Base-by-base conservation (phyloP, 2,888 invertebrate genomes). In the Brachylomia viminalis region DNA sequence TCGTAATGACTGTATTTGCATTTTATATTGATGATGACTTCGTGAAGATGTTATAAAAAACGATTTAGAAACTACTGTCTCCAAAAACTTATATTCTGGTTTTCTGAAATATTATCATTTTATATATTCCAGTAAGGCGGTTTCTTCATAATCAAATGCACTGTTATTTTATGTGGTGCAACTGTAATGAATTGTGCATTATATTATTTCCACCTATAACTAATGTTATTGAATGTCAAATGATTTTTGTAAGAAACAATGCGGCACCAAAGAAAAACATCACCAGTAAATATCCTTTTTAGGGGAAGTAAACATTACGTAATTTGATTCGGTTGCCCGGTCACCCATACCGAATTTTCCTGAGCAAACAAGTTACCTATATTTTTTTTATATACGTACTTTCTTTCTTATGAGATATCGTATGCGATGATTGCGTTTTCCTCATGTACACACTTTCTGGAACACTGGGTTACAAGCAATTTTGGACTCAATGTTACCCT, bases 1-100 rank as follows among this genome's bases (percentile, higher is more conserved):
- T 17, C 0, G 20, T 75, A 67, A 72, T 77, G 59, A 79, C 38
- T 69, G 75, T 66, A 83, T 86, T 87, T 79, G 58, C 61, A 79
- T 83, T 75, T 64, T 69, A 61, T 59, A 42, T 66, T 84, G 72
- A 66, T 84, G 72, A 66, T 58, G 54, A 27, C 23, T 64, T 71
- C 5, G 33, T 66, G 56, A 45, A 8, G 47, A 47, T 42, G 15
- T 20, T n/a, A 30, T 17, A 15, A 42, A 20, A 27, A 23, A 2
- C n/a, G 0, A 23, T 82, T 59, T 33, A 15, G 23, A 62, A 56
- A 49, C 0, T 13, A 20, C 2, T 11, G 27, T 33, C 33, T 33
- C 20, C 2, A 17, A 69, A 58, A n/a, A 27, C 20, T 11, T 27
- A 27, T 7, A 38, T 38, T 4, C 5, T 38, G 38, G 38, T 38